Evolutionary conservation across 2,888 invertebrate genomes (phyloP).

Genomic region (Xanthorhoe designata): DNA sequence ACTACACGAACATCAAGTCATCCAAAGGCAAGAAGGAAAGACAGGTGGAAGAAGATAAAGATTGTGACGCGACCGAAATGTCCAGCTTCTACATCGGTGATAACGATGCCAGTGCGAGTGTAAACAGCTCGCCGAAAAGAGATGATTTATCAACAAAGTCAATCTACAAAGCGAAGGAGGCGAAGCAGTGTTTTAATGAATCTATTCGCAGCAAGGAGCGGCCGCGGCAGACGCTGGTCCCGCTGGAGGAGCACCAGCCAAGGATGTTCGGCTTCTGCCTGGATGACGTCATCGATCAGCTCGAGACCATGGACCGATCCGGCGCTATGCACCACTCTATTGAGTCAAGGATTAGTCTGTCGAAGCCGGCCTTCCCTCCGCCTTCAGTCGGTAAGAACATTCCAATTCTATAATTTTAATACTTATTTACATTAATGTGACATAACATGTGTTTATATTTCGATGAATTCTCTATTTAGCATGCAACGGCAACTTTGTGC

Average conservation of each 20-base stretch:
- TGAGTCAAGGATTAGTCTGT: conserved; percentile 62
- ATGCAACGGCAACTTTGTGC: background rate
- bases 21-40: conserved; percentile 64
- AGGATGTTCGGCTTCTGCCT: conserved; percentile 52
- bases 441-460: background rate
- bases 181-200: conserved; percentile 74
- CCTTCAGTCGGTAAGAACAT: conserved; percentile 69
- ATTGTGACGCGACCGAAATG: conserved; percentile 66
- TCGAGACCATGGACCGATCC: conserved; percentile 64
- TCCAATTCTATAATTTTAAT: background rate
- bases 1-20: conserved; percentile 74
- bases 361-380: conserved; percentile 61
- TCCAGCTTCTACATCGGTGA: conserved; percentile 73
- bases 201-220: conserved; percentile 65
- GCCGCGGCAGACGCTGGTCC: conserved; percentile 55
- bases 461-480: background rate
- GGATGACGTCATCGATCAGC: conserved; percentile 60
- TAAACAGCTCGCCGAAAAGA: conserved; percentile 37
- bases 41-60: conserved; percentile 66
- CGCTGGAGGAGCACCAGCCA: conserved; percentile 61
- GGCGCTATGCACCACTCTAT: conserved; percentile 71
- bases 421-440: background rate
- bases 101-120: conserved; percentile 32
- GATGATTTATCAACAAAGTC: conserved; percentile 25
- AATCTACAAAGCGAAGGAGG: conserved; percentile 62